Evolutionary conservation across 2,797 vertebrate species (phyloP).

Genomic region (Masticophis lateralis): DNA sequence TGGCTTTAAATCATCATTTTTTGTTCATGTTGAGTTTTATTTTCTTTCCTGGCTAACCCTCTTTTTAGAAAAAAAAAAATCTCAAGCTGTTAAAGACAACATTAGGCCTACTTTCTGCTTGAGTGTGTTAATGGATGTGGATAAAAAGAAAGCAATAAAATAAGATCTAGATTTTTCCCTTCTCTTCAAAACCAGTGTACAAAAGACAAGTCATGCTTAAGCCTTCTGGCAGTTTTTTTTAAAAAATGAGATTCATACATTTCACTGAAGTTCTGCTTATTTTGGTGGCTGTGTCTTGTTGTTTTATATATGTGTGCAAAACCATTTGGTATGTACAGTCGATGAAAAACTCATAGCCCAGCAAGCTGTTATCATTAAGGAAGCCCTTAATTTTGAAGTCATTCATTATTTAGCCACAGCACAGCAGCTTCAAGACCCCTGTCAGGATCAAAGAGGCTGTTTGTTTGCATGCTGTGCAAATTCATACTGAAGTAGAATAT

Average conservation of each 20-base stretch:
- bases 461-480: background rate
- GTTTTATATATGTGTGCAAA: background rate
- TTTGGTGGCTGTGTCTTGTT: background rate
- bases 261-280: background rate
- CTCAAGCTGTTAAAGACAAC: background rate
- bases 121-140: background rate
- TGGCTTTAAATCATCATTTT: background rate
- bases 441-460: background rate
- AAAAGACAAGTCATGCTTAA: background rate
- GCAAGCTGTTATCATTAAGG: background rate
- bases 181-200: slow-evolving; percentile 22
- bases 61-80: background rate
- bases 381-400: background rate
- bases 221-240: background rate
- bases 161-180: slow-evolving; percentile 28
- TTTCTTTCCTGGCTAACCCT: background rate
- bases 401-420: background rate
- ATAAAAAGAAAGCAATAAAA: slow-evolving; percentile 35
- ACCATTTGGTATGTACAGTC: background rate
- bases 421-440: background rate
- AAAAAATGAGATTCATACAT: slow-evolving; percentile 18
- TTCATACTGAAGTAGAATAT: background rate
- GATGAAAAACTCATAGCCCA: background rate
- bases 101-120: slow-evolving; percentile 16
- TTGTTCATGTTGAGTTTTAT: background rate